These are phyloP conservation scores for Lysandra coridon DNA, from an alignment of 2,888 invertebrate genomes.

Conservation along the genomic window DNA sequence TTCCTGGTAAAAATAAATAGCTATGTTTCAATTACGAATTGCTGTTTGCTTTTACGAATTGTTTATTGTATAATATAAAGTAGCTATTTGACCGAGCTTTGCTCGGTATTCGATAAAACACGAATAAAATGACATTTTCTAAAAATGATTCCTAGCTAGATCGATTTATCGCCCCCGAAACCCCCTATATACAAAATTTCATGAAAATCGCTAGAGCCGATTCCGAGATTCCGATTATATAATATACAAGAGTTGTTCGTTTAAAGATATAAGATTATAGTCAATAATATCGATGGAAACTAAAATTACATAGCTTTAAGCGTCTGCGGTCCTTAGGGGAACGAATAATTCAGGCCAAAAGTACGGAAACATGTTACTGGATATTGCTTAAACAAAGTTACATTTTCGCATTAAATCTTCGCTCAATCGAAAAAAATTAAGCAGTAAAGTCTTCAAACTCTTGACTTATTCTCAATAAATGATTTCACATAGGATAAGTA, in stretches of 20 bases:
- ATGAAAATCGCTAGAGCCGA: too few relatives aligned
- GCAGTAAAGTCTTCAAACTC: neutral
- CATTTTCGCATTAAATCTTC: neutral
- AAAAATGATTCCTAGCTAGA: too few relatives aligned
- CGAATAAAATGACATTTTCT: too few relatives aligned
- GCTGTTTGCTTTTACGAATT: neutral
- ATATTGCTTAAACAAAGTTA: neutral
- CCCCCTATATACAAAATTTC: too few relatives aligned
- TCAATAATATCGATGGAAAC: neutral
- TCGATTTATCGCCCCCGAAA: too few relatives aligned
- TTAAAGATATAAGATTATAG: neutral
- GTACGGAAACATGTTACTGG: neutral
- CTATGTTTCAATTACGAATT: neutral
- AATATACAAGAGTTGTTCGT: too few relatives aligned
- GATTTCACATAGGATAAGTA: neutral
- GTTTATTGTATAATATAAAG: too few relatives aligned
- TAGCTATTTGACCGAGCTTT: too few relatives aligned
- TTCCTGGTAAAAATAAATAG: constrained; percentile 1
- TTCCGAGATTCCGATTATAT: too few relatives aligned
- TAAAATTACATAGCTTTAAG: neutral
- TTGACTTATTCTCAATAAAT: neutral
- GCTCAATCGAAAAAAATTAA: neutral
- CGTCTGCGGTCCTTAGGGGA: neutral
- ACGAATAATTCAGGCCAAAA: neutral
- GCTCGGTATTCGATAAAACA: too few relatives aligned